Conservation (phyloP, 2,797 vertebrate species). For the Pantherophis vulpinus region DNA sequence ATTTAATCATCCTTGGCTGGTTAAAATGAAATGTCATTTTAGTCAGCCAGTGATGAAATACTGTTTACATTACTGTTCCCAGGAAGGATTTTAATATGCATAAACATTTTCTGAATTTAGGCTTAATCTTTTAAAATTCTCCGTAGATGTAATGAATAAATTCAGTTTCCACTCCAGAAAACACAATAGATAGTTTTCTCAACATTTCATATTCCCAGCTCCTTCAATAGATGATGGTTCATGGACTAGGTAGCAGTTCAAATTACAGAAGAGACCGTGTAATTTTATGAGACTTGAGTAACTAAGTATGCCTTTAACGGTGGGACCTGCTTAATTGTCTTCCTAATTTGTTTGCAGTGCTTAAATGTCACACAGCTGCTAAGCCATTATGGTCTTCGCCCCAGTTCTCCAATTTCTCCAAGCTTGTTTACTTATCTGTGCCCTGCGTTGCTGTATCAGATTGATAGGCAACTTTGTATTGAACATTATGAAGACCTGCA, state of each 20-base stretch:
- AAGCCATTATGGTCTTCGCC: constrained; percentile 82
- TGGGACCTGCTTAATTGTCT: constrained; percentile 30
- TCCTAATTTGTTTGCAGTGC: constrained; percentile 78
- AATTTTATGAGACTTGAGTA: neutral
- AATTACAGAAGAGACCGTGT: neutral
- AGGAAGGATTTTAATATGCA: neutral
- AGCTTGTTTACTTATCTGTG: constrained; percentile 90
- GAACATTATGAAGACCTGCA: constrained; percentile 84
- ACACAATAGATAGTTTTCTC: neutral
- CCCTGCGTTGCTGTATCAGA: constrained; percentile 95
- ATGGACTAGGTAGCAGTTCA: neutral
- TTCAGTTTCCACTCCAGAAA: neutral
- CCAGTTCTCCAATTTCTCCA: constrained; percentile 83
- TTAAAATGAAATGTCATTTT: neutral
- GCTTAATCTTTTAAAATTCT: neutral
- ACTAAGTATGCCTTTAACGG: neutral
- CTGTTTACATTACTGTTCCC: neutral
- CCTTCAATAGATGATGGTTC: neutral
- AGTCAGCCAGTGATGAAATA: neutral
- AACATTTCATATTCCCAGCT: neutral
- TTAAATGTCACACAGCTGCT: constrained; percentile 93
- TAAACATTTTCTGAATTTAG: neutral
- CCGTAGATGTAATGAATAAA: neutral
- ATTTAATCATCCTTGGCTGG: neutral
- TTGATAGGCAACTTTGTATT: constrained; percentile 93